Evolutionary conservation across 2,888 invertebrate genomes (phyloP).

Genomic region (Abrostola tripartita): DNA sequence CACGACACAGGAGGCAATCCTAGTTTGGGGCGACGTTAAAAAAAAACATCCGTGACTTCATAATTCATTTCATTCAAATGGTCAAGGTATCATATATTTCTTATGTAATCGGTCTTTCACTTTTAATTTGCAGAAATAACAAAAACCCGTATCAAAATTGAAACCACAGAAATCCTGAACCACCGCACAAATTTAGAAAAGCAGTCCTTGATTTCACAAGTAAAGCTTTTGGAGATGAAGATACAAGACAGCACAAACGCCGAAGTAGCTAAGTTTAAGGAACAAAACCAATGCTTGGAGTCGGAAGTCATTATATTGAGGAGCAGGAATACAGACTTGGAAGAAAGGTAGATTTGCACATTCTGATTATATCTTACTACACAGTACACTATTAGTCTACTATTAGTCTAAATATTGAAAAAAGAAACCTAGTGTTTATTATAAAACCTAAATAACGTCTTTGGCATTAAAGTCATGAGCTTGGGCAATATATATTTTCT

Average conservation of each 20-base stretch:
- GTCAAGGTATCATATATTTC: too few species aligned
- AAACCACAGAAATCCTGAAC: slow-evolving; percentile 59
- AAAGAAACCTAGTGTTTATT: too few species aligned
- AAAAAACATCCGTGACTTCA: too few species aligned
- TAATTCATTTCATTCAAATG: too few species aligned
- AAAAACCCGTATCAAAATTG: slow-evolving; percentile 62
- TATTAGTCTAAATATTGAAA: too few species aligned
- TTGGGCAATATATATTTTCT: too few species aligned
- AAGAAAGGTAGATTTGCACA: slow-evolving; percentile 69
- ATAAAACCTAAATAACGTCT: too few species aligned
- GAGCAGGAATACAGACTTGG: slow-evolving; percentile 69
- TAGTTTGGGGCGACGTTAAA: too few species aligned
- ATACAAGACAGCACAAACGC: slow-evolving; percentile 63
- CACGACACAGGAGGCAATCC: too few species aligned
- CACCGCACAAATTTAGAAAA: slow-evolving; percentile 65
- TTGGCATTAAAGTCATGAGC: too few species aligned
- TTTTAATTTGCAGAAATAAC: slow-evolving; percentile 64
- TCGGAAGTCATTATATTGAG: slow-evolving; percentile 64
- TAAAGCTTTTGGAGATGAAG: slow-evolving; percentile 67
- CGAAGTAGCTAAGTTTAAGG: slow-evolving; percentile 66
- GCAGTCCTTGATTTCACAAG: slow-evolving; percentile 62
- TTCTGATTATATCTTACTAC: background rate
- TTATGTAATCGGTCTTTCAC: too few species aligned
- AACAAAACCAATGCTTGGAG: slow-evolving; percentile 64
- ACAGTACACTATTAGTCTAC: background rate